Evolutionary conservation across 2,113 vertebrate genomes (phyloP), one percentile per base, ranked within the genome.

Genomic region (Mormoops blainvillei): DNA sequence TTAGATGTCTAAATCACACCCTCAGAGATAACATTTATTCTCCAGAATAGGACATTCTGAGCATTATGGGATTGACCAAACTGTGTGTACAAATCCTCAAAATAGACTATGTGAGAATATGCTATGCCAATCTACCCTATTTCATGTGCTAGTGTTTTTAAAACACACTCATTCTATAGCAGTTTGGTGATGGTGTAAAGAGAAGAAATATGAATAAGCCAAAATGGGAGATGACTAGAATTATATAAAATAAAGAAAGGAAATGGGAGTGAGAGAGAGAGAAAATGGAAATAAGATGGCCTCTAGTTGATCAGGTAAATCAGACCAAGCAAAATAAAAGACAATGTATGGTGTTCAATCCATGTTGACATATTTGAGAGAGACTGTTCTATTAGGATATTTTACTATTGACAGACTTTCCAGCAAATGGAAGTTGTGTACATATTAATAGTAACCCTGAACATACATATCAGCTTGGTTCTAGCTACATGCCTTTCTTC

Each of bases 21-120:
- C 20, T 97, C 50, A 3, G 0, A 92, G 52, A 78, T 43, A 85
- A 71, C 38, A 11, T 95, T 94, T 92, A 82, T 50, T 87, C 16
- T 83, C 45, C 18, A 70, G 87, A 92, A 97, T 41, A 82, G 36
- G 90, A 36, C 24, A 63, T 78, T 92, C 92, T 87, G 83, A 90
- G 73, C 38, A 90, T 31, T 41, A 76, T 80, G 70, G 36, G n/a
- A 36, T 43, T 24, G 13, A 71, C 71, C 61, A 87, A 56, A 91
- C 48, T 41, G 8, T n/a, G 45, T 41, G 8, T n/a, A 68, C 18
- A 56, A 76, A 45, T 56, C 28, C 36, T 89, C 52, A 96, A 94
- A 96, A 28, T 11, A 83, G 12, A 9, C 5, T 16, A n/a, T 5
- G 3, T 61, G 36, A 76, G 15, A 94, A 88, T 87, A 48, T 24